These are phyloP conservation scores for Sorex fumeus DNA, from an alignment of 2,113 vertebrate genomes.

Conservation along the genomic window DNA sequence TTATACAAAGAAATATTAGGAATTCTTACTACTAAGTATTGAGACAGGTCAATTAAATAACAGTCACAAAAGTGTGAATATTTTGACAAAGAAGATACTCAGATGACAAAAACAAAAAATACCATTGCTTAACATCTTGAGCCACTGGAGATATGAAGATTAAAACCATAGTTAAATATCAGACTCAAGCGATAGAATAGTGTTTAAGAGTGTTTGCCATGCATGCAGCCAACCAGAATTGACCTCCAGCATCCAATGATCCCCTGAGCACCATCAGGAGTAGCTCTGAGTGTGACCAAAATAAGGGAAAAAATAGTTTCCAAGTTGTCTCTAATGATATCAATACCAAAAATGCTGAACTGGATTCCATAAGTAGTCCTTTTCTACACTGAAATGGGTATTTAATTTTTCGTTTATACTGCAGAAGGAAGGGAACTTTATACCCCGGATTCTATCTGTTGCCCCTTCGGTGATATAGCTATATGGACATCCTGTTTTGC, in stretches of 20 bases:
- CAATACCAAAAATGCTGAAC: not conserved
- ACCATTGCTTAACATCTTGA: not conserved
- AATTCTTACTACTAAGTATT: not conserved
- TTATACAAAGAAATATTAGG: not conserved
- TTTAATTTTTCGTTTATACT: not conserved
- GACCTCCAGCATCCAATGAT: no score
- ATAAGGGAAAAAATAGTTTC: no score
- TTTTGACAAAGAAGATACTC: not conserved
- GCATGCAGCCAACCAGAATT: no score
- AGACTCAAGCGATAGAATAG: not conserved
- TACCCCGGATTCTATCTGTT: not conserved
- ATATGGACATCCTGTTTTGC: not conserved
- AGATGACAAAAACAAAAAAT: not conserved
- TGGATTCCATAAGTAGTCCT: not conserved
- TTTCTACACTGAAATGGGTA: not conserved
- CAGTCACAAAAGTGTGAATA: not conserved
- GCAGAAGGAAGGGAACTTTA: not conserved
- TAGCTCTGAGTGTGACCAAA: no score
- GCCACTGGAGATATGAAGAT: not conserved
- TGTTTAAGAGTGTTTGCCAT: no score
- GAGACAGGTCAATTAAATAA: not conserved
- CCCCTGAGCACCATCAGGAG: no score
- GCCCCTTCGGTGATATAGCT: rapidly evolving
- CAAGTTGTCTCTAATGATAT: not conserved
- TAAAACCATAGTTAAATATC: not conserved